These are phyloP conservation scores for Crypturellus tataupa DNA, from an alignment of 2,797 vertebrate species.

Conservation along the genomic window DNA sequence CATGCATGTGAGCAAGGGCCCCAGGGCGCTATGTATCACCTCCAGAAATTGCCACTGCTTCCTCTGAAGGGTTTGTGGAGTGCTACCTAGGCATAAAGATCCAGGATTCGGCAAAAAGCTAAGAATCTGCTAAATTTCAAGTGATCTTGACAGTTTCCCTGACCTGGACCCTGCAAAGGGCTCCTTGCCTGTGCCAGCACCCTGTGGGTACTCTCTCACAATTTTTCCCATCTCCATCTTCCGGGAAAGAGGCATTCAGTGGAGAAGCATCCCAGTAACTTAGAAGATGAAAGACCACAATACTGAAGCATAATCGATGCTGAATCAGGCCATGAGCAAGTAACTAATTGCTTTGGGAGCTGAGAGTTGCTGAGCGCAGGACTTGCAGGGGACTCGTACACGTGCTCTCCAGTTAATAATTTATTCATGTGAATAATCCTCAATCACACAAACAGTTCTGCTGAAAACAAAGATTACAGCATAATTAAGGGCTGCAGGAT, in stretches of 20 bases:
- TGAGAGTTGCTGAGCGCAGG: background rate
- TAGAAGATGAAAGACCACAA: background rate
- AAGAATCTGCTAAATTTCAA: background rate
- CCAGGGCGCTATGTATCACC: background rate
- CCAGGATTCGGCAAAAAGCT: background rate
- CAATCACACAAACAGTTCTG: background rate
- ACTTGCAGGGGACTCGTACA: background rate
- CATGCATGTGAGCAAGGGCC: background rate
- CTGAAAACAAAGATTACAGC: background rate
- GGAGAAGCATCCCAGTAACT: background rate
- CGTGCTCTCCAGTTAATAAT: background rate
- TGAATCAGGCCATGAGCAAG: background rate
- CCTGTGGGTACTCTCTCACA: fast-evolving
- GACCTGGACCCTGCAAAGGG: fast-evolving
- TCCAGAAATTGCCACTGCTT: background rate
- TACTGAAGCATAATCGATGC: background rate
- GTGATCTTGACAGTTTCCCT: background rate
- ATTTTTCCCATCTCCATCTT: background rate
- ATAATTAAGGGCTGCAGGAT: background rate
- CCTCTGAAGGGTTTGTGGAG: no score
- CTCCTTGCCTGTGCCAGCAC: background rate
- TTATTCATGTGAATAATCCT: background rate
- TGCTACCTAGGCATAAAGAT: background rate
- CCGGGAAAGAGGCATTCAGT: background rate
- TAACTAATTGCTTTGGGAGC: background rate